phyloP scores from a whole-genome alignment of 2,888 invertebrate genomes.

The Noctua comes region DNA sequence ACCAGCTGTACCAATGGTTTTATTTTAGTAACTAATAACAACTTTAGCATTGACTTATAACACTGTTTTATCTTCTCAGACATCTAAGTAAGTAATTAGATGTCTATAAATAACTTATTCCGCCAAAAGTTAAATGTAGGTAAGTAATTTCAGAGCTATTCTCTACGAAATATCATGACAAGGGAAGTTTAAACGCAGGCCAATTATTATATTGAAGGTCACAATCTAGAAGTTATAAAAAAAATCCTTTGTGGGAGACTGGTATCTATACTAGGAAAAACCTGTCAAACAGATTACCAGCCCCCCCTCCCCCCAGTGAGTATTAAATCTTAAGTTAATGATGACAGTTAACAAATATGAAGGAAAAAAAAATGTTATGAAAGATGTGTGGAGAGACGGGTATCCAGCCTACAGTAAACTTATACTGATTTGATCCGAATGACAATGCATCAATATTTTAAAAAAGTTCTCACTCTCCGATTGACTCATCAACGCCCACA shows the following conservation, averaged over 20 bases:
- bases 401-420: background rate
- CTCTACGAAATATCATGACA: background rate
- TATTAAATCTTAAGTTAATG: no score
- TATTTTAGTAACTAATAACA: conserved; percentile 39
- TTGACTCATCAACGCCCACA: background rate
- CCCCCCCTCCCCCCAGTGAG: no score
- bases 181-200: background rate
- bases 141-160: background rate
- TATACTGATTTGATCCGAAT: conserved; percentile 9
- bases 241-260: no score
- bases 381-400: no score
- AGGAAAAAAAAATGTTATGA: background rate
- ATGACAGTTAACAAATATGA: no score
- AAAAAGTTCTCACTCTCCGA: background rate
- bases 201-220: background rate
- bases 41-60: conserved; percentile 53
- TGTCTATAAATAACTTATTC: conserved; percentile 14
- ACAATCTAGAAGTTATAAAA: background rate
- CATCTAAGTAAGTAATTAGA: conserved; percentile 47
- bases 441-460: background rate
- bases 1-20: conserved; percentile 38
- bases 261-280: no score
- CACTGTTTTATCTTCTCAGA: conserved; percentile 43
- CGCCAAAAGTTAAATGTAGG: background rate
- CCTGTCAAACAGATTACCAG: no score